phyloP scores from a whole-genome alignment of 2,113 vertebrate species.

The Diphyllodes magnificus region DNA sequence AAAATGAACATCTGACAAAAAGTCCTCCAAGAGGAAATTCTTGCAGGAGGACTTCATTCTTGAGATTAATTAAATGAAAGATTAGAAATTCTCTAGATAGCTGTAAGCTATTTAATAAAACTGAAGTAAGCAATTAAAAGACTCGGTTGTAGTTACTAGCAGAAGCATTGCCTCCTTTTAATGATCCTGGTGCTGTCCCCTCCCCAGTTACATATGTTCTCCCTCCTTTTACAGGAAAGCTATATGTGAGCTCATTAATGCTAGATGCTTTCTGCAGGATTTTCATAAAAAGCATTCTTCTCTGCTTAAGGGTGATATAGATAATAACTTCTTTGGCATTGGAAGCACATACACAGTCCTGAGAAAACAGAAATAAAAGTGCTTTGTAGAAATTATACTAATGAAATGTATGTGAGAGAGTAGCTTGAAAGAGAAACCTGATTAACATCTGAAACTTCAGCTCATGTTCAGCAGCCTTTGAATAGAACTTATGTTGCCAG shows the following conservation, averaged over 20 bases:
- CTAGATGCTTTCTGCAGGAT: not conserved
- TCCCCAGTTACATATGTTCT: not conserved
- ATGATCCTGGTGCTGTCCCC: not conserved
- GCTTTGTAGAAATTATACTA: not conserved
- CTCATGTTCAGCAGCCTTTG: not conserved
- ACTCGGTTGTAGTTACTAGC: not conserved
- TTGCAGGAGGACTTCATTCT: conserved; percentile 45
- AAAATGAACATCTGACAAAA: not conserved
- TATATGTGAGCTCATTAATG: not conserved
- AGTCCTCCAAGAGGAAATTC: conserved; percentile 32
- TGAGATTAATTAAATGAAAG: conserved; percentile 57
- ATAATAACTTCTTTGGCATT: not conserved
- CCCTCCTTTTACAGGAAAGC: not conserved
- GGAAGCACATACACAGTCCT: not conserved
- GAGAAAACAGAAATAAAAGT: conserved; percentile 28
- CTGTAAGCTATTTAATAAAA: conserved; percentile 60
- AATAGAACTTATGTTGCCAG: not conserved
- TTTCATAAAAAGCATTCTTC: not conserved
- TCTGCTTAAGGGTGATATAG: not conserved
- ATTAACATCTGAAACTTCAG: conserved; percentile 18
- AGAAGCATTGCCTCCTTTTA: not conserved
- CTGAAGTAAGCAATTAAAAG: conserved; percentile 54
- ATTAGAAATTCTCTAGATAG: conserved; percentile 55
- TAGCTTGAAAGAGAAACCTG: not conserved
- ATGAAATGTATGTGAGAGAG: not conserved